Base-by-base conservation (phyloP, 2,113 vertebrate genomes). In the Oreochromis tanganicae region DNA sequence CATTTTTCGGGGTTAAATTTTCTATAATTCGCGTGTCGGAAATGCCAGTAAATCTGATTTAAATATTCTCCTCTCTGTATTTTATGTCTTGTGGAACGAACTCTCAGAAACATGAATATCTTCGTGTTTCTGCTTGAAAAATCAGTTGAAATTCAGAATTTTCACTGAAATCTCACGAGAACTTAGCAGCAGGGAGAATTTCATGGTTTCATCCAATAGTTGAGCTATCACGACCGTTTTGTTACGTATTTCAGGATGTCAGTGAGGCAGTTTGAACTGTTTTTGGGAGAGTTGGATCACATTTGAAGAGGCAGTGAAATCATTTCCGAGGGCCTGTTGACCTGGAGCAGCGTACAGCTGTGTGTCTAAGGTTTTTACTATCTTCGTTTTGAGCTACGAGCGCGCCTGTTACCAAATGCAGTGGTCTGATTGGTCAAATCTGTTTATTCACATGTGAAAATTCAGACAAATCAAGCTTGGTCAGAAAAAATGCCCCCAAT, bases 11-110 rank as follows among this genome's bases (percentile, higher is more conserved):
- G 34, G 34, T 38, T 21, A 21, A 5, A 66, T 66, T 66, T 66
- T 38, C 34, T 66, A 34, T 38, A 38, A 66, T 38, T 66, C 0
- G 4, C 4, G 1, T 66, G 1, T 66, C 0, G 19, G 17, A 66
- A 66, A 66, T 66, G 19, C 61, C 61, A 38, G 3, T 38, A n/a
- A 66, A 0, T 66, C 61, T 21, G 6, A 66, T 38, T 38, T 66
- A 38, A n/a, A 38, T 38, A 38, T 66, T 66, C 61, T 13, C 61
- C 61, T 38, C 17, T n/a, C 4, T 66, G 34, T 66, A 66, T 66
- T 66, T 38, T 66, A 12, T 6, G 1, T 66, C 34, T 66, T 38
- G 34, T 38, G 34, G 34, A 21, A 66, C 4, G 1, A 66, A 7
- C 32, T 36, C 61, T 36, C 17, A 36, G 32, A 38, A 66, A 66